A percentile compares a stretch with the other conserved stretches of the same genome.
Evolutionary conservation across 2,113 vertebrate genomes (phyloP).

Genomic region (Otolemur garnettii): DNA sequence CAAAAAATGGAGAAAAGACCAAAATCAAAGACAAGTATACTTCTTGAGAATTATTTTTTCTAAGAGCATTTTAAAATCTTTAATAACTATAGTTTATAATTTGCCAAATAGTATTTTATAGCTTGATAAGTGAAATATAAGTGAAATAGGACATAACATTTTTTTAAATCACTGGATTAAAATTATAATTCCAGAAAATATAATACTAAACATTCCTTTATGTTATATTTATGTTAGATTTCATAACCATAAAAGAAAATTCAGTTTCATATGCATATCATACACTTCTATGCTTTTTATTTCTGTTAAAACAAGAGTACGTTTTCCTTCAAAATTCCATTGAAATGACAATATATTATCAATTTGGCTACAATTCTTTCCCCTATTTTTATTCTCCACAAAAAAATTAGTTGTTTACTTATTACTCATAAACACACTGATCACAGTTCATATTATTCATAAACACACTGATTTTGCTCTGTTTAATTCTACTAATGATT

Average conservation of each 20-base stretch:
- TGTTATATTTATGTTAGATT: background rate
- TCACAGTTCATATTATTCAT: background rate
- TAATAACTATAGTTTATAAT: background rate
- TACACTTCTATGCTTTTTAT: background rate
- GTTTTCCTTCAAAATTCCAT: background rate
- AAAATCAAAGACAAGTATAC: background rate
- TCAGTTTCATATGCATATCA: background rate
- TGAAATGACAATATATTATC: background rate
- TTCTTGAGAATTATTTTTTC: background rate
- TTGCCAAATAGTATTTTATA: background rate
- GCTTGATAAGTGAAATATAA: background rate
- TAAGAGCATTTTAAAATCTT: constrained; percentile 51
- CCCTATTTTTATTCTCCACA: background rate
- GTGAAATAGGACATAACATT: constrained; percentile 18
- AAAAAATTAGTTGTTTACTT: background rate
- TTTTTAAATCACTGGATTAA: background rate
- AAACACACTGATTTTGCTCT: background rate
- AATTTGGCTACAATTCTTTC: background rate
- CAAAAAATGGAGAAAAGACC: background rate
- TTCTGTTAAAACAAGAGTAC: background rate
- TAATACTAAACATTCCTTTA: background rate
- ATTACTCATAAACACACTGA: background rate
- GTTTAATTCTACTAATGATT: background rate
- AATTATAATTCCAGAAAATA: background rate
- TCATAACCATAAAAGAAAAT: background rate